phyloP scores from a whole-genome alignment of 2,113 vertebrate genomes.

The Acanthisitta chloris region DNA sequence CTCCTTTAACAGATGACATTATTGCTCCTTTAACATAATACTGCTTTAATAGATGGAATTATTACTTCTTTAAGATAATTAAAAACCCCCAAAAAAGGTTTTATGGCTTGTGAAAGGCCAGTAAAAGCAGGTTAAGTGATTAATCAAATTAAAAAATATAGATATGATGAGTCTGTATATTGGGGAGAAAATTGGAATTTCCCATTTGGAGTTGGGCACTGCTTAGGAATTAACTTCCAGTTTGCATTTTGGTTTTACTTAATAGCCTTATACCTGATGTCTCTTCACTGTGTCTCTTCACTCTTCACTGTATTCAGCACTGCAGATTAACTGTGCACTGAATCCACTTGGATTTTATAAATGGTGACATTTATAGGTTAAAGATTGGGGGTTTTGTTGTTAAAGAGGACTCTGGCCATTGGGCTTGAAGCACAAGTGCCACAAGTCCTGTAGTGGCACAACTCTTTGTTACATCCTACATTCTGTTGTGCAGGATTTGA shows the following conservation, averaged over 20 bases:
- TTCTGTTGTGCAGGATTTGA: not conserved
- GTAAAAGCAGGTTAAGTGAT: not conserved
- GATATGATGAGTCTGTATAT: not conserved
- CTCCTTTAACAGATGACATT: not conserved
- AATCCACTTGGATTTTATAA: not conserved
- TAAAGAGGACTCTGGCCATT: not conserved
- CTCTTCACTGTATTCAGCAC: not conserved
- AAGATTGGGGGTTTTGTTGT: not conserved
- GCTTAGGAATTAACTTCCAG: not conserved
- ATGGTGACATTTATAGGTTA: not conserved
- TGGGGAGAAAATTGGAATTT: not conserved
- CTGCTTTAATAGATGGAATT: not conserved
- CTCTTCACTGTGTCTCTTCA: not conserved
- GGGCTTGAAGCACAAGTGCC: not conserved
- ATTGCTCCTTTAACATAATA: not conserved
- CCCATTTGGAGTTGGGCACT: not conserved
- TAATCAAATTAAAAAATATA: not conserved
- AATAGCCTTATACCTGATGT: not conserved
- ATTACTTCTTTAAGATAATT: not conserved
- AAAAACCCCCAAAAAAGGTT: no score
- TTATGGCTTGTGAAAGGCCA: not conserved
- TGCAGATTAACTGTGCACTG: not conserved
- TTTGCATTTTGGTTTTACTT: not conserved
- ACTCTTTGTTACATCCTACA: not conserved
- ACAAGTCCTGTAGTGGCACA: not conserved